Conservation (phyloP, 1,140 invertebrate species). For the Pachypsylla venusta region DNA sequence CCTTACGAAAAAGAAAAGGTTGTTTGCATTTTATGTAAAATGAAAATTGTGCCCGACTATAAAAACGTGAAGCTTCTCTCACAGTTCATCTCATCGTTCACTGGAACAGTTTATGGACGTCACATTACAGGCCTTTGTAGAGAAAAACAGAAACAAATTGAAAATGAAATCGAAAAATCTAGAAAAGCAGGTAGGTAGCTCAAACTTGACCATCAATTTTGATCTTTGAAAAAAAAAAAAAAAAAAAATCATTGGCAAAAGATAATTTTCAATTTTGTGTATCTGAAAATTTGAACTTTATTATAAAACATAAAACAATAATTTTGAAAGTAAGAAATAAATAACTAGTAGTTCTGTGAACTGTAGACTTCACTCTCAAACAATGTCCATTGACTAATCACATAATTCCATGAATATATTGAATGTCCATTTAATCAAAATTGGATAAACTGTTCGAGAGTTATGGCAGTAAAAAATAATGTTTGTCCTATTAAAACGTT, state of each 20-base stretch:
- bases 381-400: too few species aligned
- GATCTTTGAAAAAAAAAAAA: background rate
- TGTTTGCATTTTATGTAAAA: conserved; percentile 74
- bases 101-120: conserved; percentile 74
- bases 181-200: conserved; percentile 48
- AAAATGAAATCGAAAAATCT: conserved; percentile 53
- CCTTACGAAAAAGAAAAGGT: conserved; percentile 59
- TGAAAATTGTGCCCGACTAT: conserved; percentile 69
- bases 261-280: background rate
- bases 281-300: background rate
- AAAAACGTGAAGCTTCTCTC: conserved; percentile 84
- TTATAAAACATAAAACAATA: background rate
- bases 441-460: too few species aligned
- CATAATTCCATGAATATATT: too few species aligned
- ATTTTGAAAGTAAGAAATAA: conserved; percentile 15
- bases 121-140: conserved; percentile 83
- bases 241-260: background rate
- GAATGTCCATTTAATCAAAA: too few species aligned
- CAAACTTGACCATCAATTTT: background rate
- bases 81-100: conserved; percentile 89
- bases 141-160: conserved; percentile 50
- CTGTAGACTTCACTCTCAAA: too few species aligned
- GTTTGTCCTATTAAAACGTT: too few species aligned
- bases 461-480: too few species aligned
- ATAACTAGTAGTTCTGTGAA: too few species aligned